Evolutionary conservation across 2,797 vertebrate genomes (phyloP), one percentile per base, ranked within the genome.

Genomic region (Sciaenops ocellatus): DNA sequence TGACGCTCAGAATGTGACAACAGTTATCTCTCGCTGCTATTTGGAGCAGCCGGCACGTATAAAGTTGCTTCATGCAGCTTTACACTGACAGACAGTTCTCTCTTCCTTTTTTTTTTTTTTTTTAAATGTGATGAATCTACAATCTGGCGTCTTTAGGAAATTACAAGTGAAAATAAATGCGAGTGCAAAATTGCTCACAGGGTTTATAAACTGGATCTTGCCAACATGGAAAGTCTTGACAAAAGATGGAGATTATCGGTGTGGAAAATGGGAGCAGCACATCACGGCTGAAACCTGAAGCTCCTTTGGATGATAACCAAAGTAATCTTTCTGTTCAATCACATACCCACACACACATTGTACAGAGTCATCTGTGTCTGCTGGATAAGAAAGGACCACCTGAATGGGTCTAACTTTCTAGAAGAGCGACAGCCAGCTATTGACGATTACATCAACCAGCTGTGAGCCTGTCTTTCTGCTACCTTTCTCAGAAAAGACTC

Each of bases 261-360:
- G 72, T 85, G 63, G 70, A 80, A 88, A 87, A 90, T 87, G 52
- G 69, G 75, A 79, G 79, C 68, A 74, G 73, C 70, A 47, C 42
- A 73, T 60, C 20, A 42, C 62, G 64, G 60, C 79, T 79, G 60
- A 86, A 78, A 84, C 63, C 59, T 73, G 72, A 85, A 15, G 17
- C 68, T 73, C 77, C 72, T 68, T 69, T 75, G 77, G 78, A 84
- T 75, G 77, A 73, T 86, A 86, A 81, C 72, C 73, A 85, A 85
- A 86, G 74, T 82, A 81, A 89, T 90, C 68, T 87, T 65, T 62
- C 24, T 75, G 83, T 75, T 89, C 76, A 87, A 79, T 89, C 79
- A 78, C 80, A 80, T 22, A 62, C 54, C 34, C n/a, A 28, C 52
- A 72, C 70, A 54, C 71, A 67, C 79, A 70, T 50, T 80, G 67